These are phyloP conservation scores for Agrotis clavis DNA, from an alignment of 2,888 invertebrate genomes.

Conservation along the genomic window DNA sequence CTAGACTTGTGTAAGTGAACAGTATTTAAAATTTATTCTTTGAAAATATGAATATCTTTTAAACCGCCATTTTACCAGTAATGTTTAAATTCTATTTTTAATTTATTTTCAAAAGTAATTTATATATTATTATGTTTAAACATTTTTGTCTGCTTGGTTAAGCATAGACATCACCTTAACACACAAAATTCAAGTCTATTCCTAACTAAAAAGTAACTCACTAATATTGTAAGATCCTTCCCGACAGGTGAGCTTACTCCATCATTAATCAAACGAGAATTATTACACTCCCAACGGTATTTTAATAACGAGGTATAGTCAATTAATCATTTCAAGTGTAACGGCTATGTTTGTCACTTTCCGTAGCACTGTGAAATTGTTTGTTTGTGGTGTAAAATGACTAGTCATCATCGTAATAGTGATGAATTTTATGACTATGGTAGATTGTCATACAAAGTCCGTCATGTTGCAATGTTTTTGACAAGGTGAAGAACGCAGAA, in stretches of 20 bases:
- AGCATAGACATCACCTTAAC: too few relatives aligned
- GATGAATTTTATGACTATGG: not conserved
- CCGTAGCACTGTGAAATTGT: conserved; percentile 13
- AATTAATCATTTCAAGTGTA: conserved; percentile 70
- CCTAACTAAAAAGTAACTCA: conserved; percentile 8
- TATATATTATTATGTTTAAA: too few relatives aligned
- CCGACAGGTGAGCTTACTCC: conserved; percentile 35
- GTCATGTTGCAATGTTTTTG: not conserved
- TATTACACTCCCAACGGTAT: conserved; percentile 66
- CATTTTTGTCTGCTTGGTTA: too few relatives aligned
- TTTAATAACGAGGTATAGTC: conserved; percentile 68
- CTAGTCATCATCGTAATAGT: conserved; percentile 7
- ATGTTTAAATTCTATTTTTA: too few relatives aligned
- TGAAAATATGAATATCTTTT: too few relatives aligned
- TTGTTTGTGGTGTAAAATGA: conserved; percentile 11
- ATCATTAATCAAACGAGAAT: conserved; percentile 66
- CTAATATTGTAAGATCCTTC: conserved; percentile 25
- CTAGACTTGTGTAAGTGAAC: too few relatives aligned
- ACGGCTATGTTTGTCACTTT: conserved; percentile 20
- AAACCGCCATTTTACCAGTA: too few relatives aligned
- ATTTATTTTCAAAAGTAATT: too few relatives aligned
- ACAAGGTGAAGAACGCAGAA: not conserved
- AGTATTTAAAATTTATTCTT: too few relatives aligned
- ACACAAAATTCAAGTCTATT: not conserved
- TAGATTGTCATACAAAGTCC: not conserved